These are phyloP conservation scores for Euwallacea fornicatus DNA, from an alignment of 1,140 invertebrate genomes.

Conservation along the genomic window DNA sequence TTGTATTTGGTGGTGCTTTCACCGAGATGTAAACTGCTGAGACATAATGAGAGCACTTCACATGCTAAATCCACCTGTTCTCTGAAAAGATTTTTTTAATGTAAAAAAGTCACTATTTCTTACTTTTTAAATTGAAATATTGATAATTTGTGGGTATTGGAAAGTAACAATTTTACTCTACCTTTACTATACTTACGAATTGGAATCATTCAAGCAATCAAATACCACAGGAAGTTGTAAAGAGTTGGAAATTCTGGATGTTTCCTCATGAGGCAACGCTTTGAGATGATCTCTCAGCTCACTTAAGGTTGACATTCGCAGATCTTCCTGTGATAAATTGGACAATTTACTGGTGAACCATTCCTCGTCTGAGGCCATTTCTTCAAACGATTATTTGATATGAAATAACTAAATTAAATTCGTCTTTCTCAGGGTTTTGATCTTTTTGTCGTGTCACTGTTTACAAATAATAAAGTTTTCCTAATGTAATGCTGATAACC, in stretches of 20 bases:
- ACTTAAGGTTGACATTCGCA: slow-evolving; percentile 52
- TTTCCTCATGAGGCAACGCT: slow-evolving; percentile 50
- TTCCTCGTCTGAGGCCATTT: slow-evolving; percentile 47
- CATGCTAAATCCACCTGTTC: slow-evolving; percentile 59
- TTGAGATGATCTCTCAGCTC: slow-evolving; percentile 54
- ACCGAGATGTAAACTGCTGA: slow-evolving; percentile 58
- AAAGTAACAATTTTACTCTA: too few relatives aligned
- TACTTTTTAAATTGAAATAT: background rate
- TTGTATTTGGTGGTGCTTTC: slow-evolving; percentile 56
- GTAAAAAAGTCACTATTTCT: slow-evolving; percentile 37
- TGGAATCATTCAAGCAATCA: slow-evolving; percentile 54
- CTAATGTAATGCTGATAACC: too few relatives aligned
- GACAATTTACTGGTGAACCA: slow-evolving; percentile 54
- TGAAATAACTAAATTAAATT: background rate
- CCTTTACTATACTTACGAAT: slow-evolving; percentile 46
- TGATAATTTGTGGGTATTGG: too few relatives aligned
- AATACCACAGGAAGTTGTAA: slow-evolving; percentile 53
- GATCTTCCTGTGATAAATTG: slow-evolving; percentile 50
- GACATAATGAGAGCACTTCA: slow-evolving; percentile 61
- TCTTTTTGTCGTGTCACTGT: slow-evolving; percentile 5
- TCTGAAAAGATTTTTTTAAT: slow-evolving; percentile 45
- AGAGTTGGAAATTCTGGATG: slow-evolving; percentile 45
- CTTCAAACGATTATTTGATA: background rate
- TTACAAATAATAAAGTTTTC: slow-evolving; percentile 3
- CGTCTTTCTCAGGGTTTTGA: background rate